Base-by-base conservation (phyloP, 2,888 invertebrate species). In the Pharmacophagus antenor region DNA sequence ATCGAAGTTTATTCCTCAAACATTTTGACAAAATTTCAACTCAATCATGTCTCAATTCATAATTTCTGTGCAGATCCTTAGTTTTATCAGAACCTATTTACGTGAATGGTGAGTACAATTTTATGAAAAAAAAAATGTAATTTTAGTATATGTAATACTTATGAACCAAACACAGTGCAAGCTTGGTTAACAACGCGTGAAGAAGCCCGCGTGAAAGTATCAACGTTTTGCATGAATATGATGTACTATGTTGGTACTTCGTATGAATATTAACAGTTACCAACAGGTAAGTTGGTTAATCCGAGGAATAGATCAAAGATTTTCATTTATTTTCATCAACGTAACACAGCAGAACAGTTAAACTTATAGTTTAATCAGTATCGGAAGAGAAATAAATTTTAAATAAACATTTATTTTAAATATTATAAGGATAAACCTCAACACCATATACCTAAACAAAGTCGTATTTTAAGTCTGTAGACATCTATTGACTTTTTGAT, bases 201-300 rank as follows among this genome's bases (percentile, higher is more conserved):
- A 46, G 22, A 51, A 23, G 18, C 15, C 21, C 18, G 10, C 31
- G 44, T 31, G 57, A 57, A 57, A 57, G 57, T 57, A 21, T 50
- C 27, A 31, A 23, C 31, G 18, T 51, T 57, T 57, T 57, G 51
- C 57, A 57, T 57, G 22, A 37, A 42, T 50, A 49, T 50, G 22
- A 51, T 57, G 51, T 31, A 46, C 51, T 51, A 51, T 46, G 25
- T 46, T 51, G 51, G 12, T 31, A 51, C 27, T 50, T 25, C 27
- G 15, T 27, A 57, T 57, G 31, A 57, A 57, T 57, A 50, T 51
- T 44, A 44, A 51, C 12, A 52, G 37, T 52, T 41, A 37, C 22
- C 22, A n/a, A 41, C 22, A 23, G 52, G 22, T 41, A 21, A 41
- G 52, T 8, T 20, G n/a, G 22, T 22, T 52, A 37, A 10, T 15